Base-by-base conservation (phyloP, 2,797 vertebrate species). In the Limosa lapponica region DNA sequence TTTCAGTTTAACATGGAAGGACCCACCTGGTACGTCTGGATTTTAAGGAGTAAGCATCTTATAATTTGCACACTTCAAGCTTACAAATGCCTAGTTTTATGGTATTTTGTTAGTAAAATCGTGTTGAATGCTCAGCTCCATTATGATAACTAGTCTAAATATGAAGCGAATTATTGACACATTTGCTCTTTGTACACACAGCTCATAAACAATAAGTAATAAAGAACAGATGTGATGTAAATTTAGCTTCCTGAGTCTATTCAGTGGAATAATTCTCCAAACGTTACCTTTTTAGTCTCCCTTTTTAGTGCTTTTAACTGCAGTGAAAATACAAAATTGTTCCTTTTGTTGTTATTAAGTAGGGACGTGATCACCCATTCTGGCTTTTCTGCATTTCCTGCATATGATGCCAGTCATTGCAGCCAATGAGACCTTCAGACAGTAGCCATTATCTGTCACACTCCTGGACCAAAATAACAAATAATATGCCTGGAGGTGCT, bases 391-490 rank as follows among this genome's bases (percentile, higher is more conserved):
- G 10, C 91, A 78, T 96, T 97, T 93, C 86, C 90, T 91, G 82
- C 74, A 75, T 96, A 92, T 46, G 90, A 96, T 96, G 93, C 88
- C 95, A 95, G 83, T 92, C 83, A 79, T 41, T 62, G 85, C 88
- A 81, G 95, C 94, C 96, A 96, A 93, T 81, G 94, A 96, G 86
- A 96, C 78, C 74, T 87, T 91, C 75, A 94, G 85, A 95, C 79
- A 95, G 97, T 95, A 96, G 94, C 84, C 95, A 97, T 97, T 98
- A 97, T 97, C 96, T 95, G 90, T 97, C 96, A 97, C 85, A 93
- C 70, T 95, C 96, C 87, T 96, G 82, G 91, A 97, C 96, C 95
- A 96, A 98, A 98, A 98, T 97, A 98, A 98, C 94, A 98, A 98
- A 98, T 97, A 97, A 96, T 93, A 96, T 95, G 97, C 96, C 97